Conservation (phyloP, 2,113 vertebrate genomes). For the Serilophus lunatus region DNA sequence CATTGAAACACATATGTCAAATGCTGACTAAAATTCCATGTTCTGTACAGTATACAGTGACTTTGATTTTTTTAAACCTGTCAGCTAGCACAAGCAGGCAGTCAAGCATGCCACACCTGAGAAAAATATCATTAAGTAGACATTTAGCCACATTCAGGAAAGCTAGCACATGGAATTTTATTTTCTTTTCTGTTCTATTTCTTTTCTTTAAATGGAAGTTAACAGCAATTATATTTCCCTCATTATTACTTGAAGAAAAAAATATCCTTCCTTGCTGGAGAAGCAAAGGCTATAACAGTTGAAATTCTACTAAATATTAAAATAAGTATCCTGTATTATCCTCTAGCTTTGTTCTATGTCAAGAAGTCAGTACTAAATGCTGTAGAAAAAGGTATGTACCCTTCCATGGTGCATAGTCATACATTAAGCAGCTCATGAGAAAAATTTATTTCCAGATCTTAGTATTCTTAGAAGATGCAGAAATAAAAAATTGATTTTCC, state of each 20-base stretch:
- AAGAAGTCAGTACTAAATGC: not conserved
- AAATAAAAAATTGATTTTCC: not conserved
- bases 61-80: not conserved
- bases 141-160: not conserved
- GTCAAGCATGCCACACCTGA: not conserved
- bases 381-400: not conserved
- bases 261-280: not conserved
- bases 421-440: not conserved
- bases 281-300: not conserved
- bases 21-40: not conserved
- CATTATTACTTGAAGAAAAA: not conserved
- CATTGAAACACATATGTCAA: not conserved
- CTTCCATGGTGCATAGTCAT: not conserved
- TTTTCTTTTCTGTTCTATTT: not conserved
- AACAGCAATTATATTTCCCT: not conserved
- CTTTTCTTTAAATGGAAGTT: not conserved
- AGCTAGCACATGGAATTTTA: not conserved
- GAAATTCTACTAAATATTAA: not conserved
- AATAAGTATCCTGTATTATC: not conserved
- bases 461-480: not conserved
- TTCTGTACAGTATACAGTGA: not conserved
- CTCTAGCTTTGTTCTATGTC: not conserved
- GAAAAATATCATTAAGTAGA: not conserved
- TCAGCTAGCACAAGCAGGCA: not conserved
- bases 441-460: not conserved